Conservation (phyloP, 1,140 invertebrate species). For the Heliothis subflexa region DNA sequence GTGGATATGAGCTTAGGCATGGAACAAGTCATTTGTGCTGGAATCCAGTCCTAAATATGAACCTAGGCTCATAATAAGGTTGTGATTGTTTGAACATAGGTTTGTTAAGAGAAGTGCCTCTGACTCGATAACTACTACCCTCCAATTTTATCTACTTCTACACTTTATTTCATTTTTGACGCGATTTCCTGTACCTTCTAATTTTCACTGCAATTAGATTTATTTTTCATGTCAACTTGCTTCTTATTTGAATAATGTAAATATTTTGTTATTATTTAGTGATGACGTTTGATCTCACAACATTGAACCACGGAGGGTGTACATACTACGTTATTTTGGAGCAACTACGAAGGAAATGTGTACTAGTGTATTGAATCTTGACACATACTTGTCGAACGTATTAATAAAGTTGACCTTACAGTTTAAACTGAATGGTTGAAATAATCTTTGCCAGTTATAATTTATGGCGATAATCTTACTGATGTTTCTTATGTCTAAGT, state of each 20-base stretch:
- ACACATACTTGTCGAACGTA: constrained; percentile 15
- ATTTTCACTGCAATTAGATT: background rate
- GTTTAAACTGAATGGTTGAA: constrained; percentile 2
- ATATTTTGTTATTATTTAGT: constrained; percentile 28
- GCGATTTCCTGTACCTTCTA: background rate
- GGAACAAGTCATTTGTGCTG: constrained; percentile 40
- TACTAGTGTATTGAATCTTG: constrained; percentile 18
- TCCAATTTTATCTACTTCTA: constrained; percentile 15
- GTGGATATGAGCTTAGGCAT: constrained; percentile 7
- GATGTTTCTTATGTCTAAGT: constrained; percentile 28
- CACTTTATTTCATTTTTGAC: background rate
- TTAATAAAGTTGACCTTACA: background rate
- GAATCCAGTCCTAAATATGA: constrained; percentile 48
- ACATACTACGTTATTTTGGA: constrained; percentile 41
- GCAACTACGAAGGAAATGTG: constrained; percentile 13
- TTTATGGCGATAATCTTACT: constrained; percentile 21
- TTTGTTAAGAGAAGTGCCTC: constrained; percentile 71
- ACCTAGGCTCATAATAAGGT: constrained; percentile 73
- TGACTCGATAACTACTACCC: constrained; percentile 33
- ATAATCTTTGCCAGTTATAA: constrained; percentile 31
- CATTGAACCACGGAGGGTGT: constrained; percentile 13
- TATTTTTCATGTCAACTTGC: background rate
- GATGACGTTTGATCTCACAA: constrained; percentile 19
- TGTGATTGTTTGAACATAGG: constrained; percentile 68
- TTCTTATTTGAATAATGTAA: constrained; percentile 15